phyloP scores from a whole-genome alignment of 2,113 vertebrate species.

The Bujurquina vittata region DNA sequence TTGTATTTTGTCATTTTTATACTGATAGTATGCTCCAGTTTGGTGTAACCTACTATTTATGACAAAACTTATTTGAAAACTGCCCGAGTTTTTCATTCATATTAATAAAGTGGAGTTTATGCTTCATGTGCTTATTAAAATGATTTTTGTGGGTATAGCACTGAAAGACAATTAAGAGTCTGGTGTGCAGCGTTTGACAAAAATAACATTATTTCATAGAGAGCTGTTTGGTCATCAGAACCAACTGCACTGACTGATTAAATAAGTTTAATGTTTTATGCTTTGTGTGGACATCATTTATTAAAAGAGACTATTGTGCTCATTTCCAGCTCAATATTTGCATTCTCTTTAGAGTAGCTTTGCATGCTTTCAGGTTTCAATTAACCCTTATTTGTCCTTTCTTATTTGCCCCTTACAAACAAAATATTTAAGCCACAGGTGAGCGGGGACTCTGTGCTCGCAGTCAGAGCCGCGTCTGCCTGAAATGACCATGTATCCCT shows the following conservation, averaged over 20 bases:
- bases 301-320: background rate
- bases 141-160: too few relatives aligned
- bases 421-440: background rate
- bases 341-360: background rate
- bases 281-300: background rate
- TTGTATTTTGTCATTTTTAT: too few relatives aligned
- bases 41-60: too few relatives aligned
- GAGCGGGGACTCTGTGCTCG: background rate
- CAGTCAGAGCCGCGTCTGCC: background rate
- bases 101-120: too few relatives aligned
- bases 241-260: background rate
- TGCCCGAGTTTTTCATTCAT: too few relatives aligned
- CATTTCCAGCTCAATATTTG: background rate
- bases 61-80: too few relatives aligned
- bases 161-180: too few relatives aligned
- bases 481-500: background rate
- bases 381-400: background rate
- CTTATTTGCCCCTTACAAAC: background rate
- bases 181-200: too few relatives aligned
- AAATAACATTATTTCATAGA: too few relatives aligned
- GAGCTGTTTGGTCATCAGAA: background rate
- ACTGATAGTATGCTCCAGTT: too few relatives aligned
- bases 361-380: background rate
- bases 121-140: too few relatives aligned
- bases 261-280: background rate